Conservation (phyloP, 1,140 invertebrate genomes). For the Zaprionus ghesquierei region DNA sequence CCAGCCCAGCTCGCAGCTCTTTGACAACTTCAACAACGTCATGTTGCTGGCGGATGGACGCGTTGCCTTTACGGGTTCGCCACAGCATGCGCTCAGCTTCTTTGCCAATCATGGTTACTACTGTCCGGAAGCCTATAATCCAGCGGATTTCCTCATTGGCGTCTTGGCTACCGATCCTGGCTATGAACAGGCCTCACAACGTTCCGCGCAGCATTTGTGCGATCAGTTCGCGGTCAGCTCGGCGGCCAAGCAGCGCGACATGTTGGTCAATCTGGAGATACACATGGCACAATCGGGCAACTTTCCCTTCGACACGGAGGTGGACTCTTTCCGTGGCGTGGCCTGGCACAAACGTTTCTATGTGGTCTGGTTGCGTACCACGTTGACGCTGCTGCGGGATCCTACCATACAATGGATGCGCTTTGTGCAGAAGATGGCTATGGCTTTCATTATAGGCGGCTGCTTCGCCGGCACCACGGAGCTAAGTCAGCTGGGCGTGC, state of each 20-base stretch:
- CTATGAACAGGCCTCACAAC: conserved; percentile 86
- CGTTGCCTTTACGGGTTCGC: conserved; percentile 93
- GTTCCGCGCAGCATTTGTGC: conserved; percentile 88
- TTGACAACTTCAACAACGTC: conserved; percentile 93
- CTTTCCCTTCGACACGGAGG: conserved; percentile 70
- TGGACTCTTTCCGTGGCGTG: conserved; percentile 83
- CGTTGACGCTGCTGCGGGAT: conserved; percentile 88
- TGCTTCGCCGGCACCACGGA: conserved; percentile 89
- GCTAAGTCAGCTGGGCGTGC: conserved; percentile 89
- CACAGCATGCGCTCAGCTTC: conserved; percentile 89
- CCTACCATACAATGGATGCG: conserved; percentile 88
- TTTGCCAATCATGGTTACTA: conserved; percentile 91
- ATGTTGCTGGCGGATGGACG: conserved; percentile 94
- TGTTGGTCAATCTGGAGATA: conserved; percentile 87
- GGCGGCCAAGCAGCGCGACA: conserved; percentile 88
- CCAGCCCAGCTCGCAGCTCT: conserved; percentile 94
- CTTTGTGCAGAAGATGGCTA: conserved; percentile 91
- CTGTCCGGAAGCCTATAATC: conserved; percentile 93
- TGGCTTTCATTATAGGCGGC: conserved; percentile 89
- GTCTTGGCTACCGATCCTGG: conserved; percentile 92
- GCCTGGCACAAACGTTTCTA: conserved; percentile 87
- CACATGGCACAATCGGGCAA: conserved; percentile 84
- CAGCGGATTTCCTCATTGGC: conserved; percentile 95
- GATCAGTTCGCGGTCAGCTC: conserved; percentile 90
- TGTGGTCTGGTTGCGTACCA: conserved; percentile 88